phyloP scores from a whole-genome alignment of 2,113 vertebrate species.

The Natator depressus region DNA sequence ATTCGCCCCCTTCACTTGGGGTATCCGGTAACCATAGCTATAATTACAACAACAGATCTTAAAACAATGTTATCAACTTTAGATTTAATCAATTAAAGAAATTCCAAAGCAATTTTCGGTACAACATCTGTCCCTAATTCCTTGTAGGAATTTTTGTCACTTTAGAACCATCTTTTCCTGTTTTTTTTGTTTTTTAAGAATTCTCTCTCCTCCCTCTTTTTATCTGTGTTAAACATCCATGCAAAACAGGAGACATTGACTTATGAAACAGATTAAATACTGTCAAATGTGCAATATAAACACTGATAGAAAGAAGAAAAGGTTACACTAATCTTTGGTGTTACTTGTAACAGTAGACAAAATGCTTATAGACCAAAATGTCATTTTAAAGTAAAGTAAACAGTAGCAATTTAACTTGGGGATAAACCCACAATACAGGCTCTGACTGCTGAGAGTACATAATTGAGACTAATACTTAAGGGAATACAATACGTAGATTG shows the following conservation, averaged over 20 bases:
- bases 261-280: not conserved
- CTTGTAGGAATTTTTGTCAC: not conserved
- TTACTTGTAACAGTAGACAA: not conserved
- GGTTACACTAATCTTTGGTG: not conserved
- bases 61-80: not conserved
- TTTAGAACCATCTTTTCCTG: not conserved
- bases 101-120: not conserved
- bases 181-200: too few species aligned
- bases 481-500: not conserved
- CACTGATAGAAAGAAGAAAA: not conserved
- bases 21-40: not conserved
- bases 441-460: not conserved
- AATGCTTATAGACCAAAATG: not conserved
- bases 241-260: not conserved
- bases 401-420: not conserved
- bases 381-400: not conserved
- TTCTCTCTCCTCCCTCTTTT: not conserved
- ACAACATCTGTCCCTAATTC: not conserved
- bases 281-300: not conserved
- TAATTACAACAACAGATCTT: not conserved
- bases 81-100: not conserved
- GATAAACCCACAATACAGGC: not conserved
- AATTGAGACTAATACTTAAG: not conserved
- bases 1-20: not conserved
- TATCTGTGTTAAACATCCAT: not conserved